Base-by-base conservation (phyloP, 2,888 invertebrate genomes). In the Baronia brevicornis region DNA sequence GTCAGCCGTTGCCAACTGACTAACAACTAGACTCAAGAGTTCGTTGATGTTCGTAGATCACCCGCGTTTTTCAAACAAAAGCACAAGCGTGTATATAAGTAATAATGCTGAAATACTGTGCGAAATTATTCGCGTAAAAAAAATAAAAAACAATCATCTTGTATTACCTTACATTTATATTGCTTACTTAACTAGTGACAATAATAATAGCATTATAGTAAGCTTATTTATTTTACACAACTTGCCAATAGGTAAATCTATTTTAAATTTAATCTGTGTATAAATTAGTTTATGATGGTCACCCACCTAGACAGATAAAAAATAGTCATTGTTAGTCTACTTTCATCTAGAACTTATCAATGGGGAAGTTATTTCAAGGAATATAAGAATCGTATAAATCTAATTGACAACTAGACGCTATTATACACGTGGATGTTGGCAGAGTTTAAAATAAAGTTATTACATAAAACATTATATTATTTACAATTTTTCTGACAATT, bases 101-200 rank as follows among this genome's bases (percentile, higher is more conserved):
- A n/a, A n/a, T n/a, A n/a, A n/a, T n/a, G n/a, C n/a, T n/a, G 34
- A 5, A 22, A 23, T n/a, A 4, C 9, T 22, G 22, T 5, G 15
- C 19, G 14, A 18, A 25, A 17, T 24, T 18, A 28, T 21, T 32
- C 32, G 39, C 39, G 26, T 38, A 44, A 48, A 48, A 42, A 46
- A 55, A 67, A 53, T 69, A 46, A 46, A 69, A 65, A 61, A 64
- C 58, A 60, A 35, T 60, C 51, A 61, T 61, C 58, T 77, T 70
- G 69, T 78, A 60, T 63, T 63, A 78, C 63, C 84, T 84, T 82
- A 84, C 79, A 77, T 80, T 82, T 82, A 82, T 80, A 82, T 84
- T 84, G 82, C 82, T 85, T 84, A 84, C 79, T 72, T 82, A 84
- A 82, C 80, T 84, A 82, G 80, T 80, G 84, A 84, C 82, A 67